Percentiles rank a stretch among this genome's conserved stretches.
These are phyloP conservation scores for Squalus acanthias DNA, from an alignment of 2,797 vertebrate genomes.

Conservation along the genomic window DNA sequence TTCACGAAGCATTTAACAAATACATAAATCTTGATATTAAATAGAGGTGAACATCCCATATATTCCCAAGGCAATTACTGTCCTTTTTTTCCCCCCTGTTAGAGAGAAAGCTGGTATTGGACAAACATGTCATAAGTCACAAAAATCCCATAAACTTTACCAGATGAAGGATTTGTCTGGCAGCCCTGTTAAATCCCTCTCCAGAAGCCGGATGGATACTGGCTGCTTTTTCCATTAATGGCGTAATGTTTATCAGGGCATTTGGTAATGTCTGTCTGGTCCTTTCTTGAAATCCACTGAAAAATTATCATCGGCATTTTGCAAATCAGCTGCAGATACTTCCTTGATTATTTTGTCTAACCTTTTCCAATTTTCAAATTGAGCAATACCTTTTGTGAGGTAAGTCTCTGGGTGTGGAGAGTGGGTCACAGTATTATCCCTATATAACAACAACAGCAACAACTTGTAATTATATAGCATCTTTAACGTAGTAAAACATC, in stretches of 20 bases:
- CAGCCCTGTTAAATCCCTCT: background rate
- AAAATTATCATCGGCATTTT: background rate
- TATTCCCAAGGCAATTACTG: background rate
- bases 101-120: conserved; percentile 46
- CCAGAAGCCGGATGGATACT: background rate
- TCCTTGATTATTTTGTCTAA: background rate
- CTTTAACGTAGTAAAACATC: too few relatives aligned
- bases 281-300: background rate
- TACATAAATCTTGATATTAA: background rate
- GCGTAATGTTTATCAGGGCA: background rate
- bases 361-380: background rate
- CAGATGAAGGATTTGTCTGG: background rate
- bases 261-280: conserved; percentile 33
- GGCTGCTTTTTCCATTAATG: conserved; percentile 17
- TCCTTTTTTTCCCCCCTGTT: background rate
- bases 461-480: too few relatives aligned
- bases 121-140: background rate
- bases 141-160: background rate
- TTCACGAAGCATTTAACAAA: background rate
- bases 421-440: background rate
- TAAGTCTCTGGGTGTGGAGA: background rate
- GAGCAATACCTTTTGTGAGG: background rate
- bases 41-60: background rate
- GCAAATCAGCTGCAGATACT: background rate
- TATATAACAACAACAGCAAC: too few relatives aligned